Evolutionary conservation across 1,140 invertebrate species (phyloP).

Genomic region (Drosophila jambulina): DNA sequence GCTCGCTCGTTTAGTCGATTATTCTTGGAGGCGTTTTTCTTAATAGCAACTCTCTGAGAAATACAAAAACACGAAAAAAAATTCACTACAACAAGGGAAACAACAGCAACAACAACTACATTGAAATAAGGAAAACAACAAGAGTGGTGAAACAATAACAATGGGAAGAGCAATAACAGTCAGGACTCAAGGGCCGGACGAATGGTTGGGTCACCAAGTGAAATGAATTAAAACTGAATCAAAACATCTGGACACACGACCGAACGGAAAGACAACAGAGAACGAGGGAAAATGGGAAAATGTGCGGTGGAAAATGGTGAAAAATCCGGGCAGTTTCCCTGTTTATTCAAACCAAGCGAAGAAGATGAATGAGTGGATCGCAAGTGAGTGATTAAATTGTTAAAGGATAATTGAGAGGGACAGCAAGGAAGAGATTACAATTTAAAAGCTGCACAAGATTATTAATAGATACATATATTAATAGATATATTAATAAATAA

Average conservation of each 20-base stretch:
- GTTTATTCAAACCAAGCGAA: constrained; percentile 47
- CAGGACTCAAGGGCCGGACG: constrained; percentile 33
- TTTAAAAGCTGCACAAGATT: not conserved
- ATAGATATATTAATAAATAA: no score
- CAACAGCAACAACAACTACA: constrained; percentile 10
- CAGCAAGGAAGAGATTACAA: not conserved
- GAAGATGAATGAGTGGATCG: constrained; percentile 8
- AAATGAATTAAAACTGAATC: constrained; percentile 83
- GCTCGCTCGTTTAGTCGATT: constrained; percentile 78
- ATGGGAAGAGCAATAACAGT: constrained; percentile 65
- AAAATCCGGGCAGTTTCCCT: constrained; percentile 13
- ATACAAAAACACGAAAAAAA: constrained; percentile 45
- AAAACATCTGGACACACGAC: constrained; percentile 80
- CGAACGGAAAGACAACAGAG: constrained; percentile 58
- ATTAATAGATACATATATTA: no score
- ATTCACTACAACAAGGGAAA: constrained; percentile 30
- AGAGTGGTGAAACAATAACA: constrained; percentile 49
- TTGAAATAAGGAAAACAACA: constrained; percentile 23
- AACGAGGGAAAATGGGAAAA: not conserved
- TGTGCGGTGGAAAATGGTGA: constrained; percentile 1
- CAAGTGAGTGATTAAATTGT: constrained; percentile 34
- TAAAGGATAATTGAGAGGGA: constrained; percentile 5
- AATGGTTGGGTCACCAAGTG: constrained; percentile 56
- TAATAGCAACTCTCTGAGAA: constrained; percentile 71
- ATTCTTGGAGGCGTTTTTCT: constrained; percentile 82